Evolutionary conservation across 2,797 vertebrate species (phyloP), one percentile per base, ranked within the genome.

Genomic region (Eulemur rubriventer): DNA sequence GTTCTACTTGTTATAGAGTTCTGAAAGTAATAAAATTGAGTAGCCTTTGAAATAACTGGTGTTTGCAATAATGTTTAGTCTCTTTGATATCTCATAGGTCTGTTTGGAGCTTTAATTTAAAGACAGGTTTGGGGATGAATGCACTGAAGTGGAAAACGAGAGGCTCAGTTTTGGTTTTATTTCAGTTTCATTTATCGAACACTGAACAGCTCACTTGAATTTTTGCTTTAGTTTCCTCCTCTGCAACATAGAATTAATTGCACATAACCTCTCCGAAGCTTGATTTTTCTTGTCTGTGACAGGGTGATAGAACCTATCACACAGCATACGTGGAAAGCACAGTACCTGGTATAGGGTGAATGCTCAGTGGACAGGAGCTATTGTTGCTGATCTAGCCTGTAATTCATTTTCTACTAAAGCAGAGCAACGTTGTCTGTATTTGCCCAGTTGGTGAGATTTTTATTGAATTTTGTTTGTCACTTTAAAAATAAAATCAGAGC

Each of bases 401-500:
- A 48, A 30, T 38, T 93, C 73, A 41, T 48, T 76, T 52, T 79
- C 61, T 69, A 81, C 65, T 13, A 38, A 91, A 55, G 28, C 41
- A 89, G 57, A 91, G n/a, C 8, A 22, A n/a, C 10, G 61, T 43
- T 72, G 76, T 90, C 84, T 61, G 16, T 24, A 57, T 88, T 85
- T 41, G 7, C 73, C 50, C 72, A 75, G 16, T 76, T 80, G 48
- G 59, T 83, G 30, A 94, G 22, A 13, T 65, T 93, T 91, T 87
- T 43, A 57, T 57, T 83, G 57, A 89, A 89, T 59, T 76, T 69
- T 73, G 16, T 82, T 85, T 38, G 22, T 75, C 75, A 67, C 84
- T 94, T 96, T 88, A 89, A 96, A 91, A 94, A 96, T 96, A 92
- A 96, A 88, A 93, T 89, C 65, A 81, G 65, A 95, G 55, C 52